Evolutionary conservation across 2,113 vertebrate species (phyloP).

Genomic region (Meles meles): DNA sequence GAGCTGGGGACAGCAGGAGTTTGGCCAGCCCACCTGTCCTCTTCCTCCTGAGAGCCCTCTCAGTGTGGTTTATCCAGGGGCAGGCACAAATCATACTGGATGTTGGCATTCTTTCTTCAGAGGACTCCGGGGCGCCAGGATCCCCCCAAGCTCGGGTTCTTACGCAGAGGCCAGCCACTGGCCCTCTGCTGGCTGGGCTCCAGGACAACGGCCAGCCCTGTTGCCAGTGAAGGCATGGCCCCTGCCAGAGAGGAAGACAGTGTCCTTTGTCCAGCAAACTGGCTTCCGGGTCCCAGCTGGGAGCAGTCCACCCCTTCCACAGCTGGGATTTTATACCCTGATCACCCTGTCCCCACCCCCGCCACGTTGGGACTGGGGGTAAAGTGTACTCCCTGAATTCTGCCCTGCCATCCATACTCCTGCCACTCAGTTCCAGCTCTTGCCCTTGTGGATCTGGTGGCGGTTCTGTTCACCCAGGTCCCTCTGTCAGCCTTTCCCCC

Average conservation of each 20-base stretch:
- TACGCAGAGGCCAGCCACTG: not conserved
- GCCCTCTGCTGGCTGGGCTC: not conserved
- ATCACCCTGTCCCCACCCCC: too few relatives aligned
- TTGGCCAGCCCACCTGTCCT: too few relatives aligned
- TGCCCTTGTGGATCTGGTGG: not conserved
- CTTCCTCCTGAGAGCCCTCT: not conserved
- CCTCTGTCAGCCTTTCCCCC: not conserved
- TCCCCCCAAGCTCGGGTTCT: too few relatives aligned
- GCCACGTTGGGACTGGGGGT: accelerated
- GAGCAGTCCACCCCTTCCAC: not conserved
- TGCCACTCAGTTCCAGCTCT: not conserved
- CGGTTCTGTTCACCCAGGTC: not conserved
- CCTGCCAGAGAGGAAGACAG: not conserved
- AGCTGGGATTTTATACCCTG: not conserved
- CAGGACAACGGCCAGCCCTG: not conserved
- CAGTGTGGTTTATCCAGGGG: not conserved
- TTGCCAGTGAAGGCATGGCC: not conserved
- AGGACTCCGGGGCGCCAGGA: not conserved
- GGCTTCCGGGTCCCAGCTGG: not conserved
- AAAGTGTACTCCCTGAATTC: not conserved
- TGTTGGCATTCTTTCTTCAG: not conserved
- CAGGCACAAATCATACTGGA: accelerated
- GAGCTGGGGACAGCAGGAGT: too few relatives aligned
- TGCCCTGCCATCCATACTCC: too few relatives aligned
- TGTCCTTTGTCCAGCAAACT: not conserved